Base-by-base conservation (phyloP, 2,797 vertebrate genomes). In the Decapterus maruadsi region DNA sequence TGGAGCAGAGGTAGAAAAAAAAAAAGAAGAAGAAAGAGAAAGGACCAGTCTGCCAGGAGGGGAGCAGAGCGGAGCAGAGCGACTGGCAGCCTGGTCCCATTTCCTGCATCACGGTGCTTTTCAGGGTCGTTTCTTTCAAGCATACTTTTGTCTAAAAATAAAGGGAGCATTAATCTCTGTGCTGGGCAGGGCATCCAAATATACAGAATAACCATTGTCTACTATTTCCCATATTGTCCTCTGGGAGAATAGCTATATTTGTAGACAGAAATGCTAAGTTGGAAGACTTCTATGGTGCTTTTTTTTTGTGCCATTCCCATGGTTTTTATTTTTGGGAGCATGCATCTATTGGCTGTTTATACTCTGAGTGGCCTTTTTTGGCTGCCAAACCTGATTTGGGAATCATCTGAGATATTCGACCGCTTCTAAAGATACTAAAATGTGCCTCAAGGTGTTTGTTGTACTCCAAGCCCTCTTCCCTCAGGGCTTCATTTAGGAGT, bases 101-200 rank as follows among this genome's bases (percentile, higher is more conserved):
- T 91, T 92, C 87, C 89, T 90, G 86, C 59, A 57, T 72, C 19
- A 1, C 62, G 40, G 71, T 64, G 74, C 66, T 84, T 84, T 89
- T 75, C 57, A 40, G 68, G 72, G 68, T 86, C 31, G 45, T 84
- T 85, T 77, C 53, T 81, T 86, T 87, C 42, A 43, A 88, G 58
- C 22, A 70, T 57, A 36, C 50, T 76, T 68, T 66, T 66, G 68
- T 64, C 88, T 83, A 84, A 84, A 91, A 90, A 88, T 90, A 91
- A 87, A 84, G 63, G 64, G 6, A 13, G 56, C 62, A 72, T 88
- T 89, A 70, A 81, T 85, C 48, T 78, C n/a, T 43, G 17, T 60
- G 50, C 72, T 31, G 76, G 83, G 87, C 68, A 58, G 68, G 77
- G 80, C 77, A 29, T 76, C 60, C 19, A 58, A 73, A 71, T 55